Conservation (phyloP, 2,888 invertebrate species). For the Pseudoips prasinana region DNA sequence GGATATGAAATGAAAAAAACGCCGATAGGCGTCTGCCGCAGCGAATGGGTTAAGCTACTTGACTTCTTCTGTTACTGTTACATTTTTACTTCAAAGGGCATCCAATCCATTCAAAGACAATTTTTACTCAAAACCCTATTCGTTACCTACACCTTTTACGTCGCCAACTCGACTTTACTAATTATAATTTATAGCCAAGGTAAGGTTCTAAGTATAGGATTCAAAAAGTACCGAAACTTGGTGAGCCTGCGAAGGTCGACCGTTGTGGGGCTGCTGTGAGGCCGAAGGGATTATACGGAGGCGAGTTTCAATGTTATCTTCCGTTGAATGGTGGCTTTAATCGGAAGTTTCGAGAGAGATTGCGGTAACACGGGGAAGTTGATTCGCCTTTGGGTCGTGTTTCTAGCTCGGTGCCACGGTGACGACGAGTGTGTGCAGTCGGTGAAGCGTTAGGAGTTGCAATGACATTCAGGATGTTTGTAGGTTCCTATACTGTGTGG, state of each 20-base stretch:
- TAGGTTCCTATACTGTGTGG: slow-evolving; percentile 58
- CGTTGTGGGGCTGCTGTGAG: slow-evolving; percentile 72
- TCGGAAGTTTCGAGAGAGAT: slow-evolving; percentile 63
- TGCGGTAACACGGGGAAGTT: slow-evolving; percentile 57
- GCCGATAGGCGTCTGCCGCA: too few species aligned
- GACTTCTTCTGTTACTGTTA: too few species aligned
- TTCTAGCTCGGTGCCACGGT: slow-evolving; percentile 59
- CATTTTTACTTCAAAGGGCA: slow-evolving; percentile 11
- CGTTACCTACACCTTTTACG: slow-evolving; percentile 43
- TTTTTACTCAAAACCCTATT: slow-evolving; percentile 42
- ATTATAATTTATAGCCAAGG: slow-evolving; percentile 58
- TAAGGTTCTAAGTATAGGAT: slow-evolving; percentile 78
- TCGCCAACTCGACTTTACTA: slow-evolving; percentile 55
- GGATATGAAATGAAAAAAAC: too few species aligned
- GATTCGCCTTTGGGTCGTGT: slow-evolving; percentile 53
- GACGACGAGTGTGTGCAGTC: slow-evolving; percentile 69
- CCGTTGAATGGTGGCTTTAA: slow-evolving; percentile 59
- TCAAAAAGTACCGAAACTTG: slow-evolving; percentile 79
- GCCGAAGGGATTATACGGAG: slow-evolving; percentile 66
- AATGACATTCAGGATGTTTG: slow-evolving; percentile 53
- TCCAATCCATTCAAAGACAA: slow-evolving; percentile 19
- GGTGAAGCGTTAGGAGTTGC: slow-evolving; percentile 63
- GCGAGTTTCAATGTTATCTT: slow-evolving; percentile 63
- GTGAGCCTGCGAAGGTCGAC: slow-evolving; percentile 70
- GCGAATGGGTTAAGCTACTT: too few species aligned